Conservation (phyloP, 2,888 invertebrate species). For the Melolontha melolontha region DNA sequence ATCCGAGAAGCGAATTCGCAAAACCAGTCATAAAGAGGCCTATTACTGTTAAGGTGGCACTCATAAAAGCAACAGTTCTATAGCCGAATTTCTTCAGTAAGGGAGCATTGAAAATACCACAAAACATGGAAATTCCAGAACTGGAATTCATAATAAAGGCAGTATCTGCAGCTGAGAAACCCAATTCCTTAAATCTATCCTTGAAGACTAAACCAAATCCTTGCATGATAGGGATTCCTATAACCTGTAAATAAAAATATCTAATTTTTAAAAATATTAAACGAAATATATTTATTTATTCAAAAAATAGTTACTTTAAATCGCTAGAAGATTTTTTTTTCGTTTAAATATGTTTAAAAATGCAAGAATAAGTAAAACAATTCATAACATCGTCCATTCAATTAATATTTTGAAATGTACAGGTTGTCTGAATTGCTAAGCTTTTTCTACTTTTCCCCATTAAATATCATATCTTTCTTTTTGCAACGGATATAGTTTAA, state of each 20-base stretch:
- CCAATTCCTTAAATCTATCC: constrained; percentile 70
- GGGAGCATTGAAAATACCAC: constrained; percentile 76
- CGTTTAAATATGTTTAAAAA: too few species aligned
- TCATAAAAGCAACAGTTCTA: constrained; percentile 73
- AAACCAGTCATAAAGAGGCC: constrained; percentile 73
- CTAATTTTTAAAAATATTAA: constrained; percentile 15
- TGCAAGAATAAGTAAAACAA: too few species aligned
- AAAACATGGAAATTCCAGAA: constrained; percentile 76
- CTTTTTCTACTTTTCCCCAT: too few species aligned
- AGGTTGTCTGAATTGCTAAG: too few species aligned
- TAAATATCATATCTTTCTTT: too few species aligned
- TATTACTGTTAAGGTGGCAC: constrained; percentile 68
- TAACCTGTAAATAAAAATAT: constrained; percentile 55
- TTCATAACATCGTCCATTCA: too few species aligned
- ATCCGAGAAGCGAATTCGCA: constrained; percentile 69
- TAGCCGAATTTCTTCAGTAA: constrained; percentile 73
- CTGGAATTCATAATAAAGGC: constrained; percentile 76
- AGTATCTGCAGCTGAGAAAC: constrained; percentile 72
- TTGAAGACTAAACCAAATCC: constrained; percentile 76
- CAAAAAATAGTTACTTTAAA: neutral
- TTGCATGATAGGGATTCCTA: constrained; percentile 67
- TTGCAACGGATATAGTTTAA: too few species aligned
- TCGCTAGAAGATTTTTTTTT: too few species aligned
- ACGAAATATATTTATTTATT: neutral
- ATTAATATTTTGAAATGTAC: too few species aligned